These are phyloP conservation scores for Penelope pileata DNA, from an alignment of 2,113 vertebrate species.

Conservation along the genomic window DNA sequence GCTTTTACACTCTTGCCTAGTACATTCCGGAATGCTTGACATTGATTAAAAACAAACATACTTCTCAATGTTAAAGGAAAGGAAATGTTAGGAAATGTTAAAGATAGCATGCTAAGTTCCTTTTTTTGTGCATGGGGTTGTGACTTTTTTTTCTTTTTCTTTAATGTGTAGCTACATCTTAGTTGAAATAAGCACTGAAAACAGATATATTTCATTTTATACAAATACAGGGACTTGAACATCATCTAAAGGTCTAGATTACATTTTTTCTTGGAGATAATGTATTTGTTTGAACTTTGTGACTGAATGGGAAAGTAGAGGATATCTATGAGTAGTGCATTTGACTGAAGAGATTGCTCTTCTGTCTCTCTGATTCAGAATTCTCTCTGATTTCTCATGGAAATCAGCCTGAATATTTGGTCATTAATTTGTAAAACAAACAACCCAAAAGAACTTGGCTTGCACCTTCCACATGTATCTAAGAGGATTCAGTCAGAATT, in stretches of 20 bases:
- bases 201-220: not conserved
- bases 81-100: not conserved
- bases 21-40: not conserved
- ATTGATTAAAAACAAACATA: not conserved
- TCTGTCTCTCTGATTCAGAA: too few species aligned
- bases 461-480: not conserved
- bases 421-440: not conserved
- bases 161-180: not conserved
- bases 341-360: not conserved
- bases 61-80: not conserved
- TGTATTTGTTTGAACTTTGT: not conserved
- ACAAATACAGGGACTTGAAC: not conserved
- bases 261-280: not conserved
- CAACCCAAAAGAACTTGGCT: not conserved
- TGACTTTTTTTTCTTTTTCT: not conserved
- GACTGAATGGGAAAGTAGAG: not conserved
- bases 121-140: not conserved
- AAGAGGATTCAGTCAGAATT: not conserved
- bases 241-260: not conserved
- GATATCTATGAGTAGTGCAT: not conserved
- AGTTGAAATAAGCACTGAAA: not conserved
- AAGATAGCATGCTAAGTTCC: not conserved
- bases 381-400: too few species aligned
- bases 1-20: not conserved
- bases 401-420: slow-evolving; percentile 2